These are phyloP conservation scores for Boloria selene DNA, from an alignment of 2,888 invertebrate genomes.

Conservation along the genomic window DNA sequence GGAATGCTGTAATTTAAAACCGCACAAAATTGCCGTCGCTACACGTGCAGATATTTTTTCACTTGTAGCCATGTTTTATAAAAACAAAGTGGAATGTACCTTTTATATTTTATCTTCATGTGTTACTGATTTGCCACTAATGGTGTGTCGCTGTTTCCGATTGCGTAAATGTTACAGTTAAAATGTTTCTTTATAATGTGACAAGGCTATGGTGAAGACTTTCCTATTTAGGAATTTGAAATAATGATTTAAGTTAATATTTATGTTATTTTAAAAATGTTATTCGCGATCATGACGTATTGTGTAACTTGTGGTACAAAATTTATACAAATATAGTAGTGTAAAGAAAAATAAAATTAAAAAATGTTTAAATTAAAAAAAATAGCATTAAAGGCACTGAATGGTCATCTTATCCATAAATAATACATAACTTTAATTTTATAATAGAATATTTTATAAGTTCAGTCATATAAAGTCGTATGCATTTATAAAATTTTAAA, in stretches of 20 bases:
- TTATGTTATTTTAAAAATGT: background rate
- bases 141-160: conserved; percentile 70
- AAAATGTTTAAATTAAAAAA: too few relatives aligned
- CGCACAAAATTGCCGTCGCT: conserved; percentile 67
- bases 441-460: too few relatives aligned
- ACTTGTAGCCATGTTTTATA: conserved; percentile 58
- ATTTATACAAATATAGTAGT: too few relatives aligned
- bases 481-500: background rate
- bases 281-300: too few relatives aligned
- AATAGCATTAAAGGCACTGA: too few relatives aligned
- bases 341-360: too few relatives aligned
- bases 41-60: conserved; percentile 68
- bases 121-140: conserved; percentile 76
- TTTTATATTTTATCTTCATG: conserved; percentile 61
- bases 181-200: conserved; percentile 24
- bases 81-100: conserved; percentile 47
- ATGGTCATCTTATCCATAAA: too few relatives aligned
- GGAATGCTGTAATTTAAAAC: conserved; percentile 74
- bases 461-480: too few relatives aligned
- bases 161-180: conserved; percentile 45
- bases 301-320: too few relatives aligned
- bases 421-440: too few relatives aligned
- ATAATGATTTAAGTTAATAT: background rate
- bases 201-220: conserved; percentile 28
- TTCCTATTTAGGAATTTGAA: background rate